Base-by-base conservation (phyloP, 2,888 invertebrate species). In the Epinotia ramella region DNA sequence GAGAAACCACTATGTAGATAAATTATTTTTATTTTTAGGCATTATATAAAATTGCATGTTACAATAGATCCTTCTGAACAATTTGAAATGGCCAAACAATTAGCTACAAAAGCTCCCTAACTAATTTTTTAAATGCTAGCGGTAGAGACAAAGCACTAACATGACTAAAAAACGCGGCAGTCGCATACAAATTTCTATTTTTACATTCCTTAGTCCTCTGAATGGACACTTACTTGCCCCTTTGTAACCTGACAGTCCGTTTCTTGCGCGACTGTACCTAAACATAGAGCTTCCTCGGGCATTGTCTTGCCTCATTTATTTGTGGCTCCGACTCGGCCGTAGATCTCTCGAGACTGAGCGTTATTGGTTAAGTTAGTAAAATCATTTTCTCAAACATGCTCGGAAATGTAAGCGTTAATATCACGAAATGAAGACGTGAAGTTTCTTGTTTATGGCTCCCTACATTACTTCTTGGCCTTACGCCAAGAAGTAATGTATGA, bases 331-430 rank as follows among this genome's bases (percentile, higher is more conserved):
- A 60, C 59, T 59, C 11, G 57, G 20, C 59, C 68, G 68, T 66
- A 66, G 53, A 66, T 56, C 66, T 68, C 68, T 16, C 5, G 44
- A 46, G 57, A 60, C 69, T 69, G 24, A 69, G 46, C 44, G 46
- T 46, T 69, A 69, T 69, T 69, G 57, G 69, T 69, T 60, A 44
- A 60, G 68, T 68, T 59, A n/a, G 57, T 68, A 68, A 69, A 69
- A 69, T 69, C 69, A 69, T 69, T 69, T n/a, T n/a, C n/a, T n/a
- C n/a, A n/a, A n/a, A n/a, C n/a, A n/a, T n/a, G n/a, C n/a, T n/a
- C n/a, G n/a, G n/a, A n/a, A n/a, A n/a, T n/a, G n/a, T n/a, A n/a
- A n/a, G n/a, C n/a, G n/a, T n/a, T n/a, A n/a, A n/a, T n/a, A n/a
- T n/a, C n/a, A n/a, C n/a, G n/a, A n/a, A n/a, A n/a, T n/a, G n/a